Evolutionary conservation across 2,797 vertebrate genomes (phyloP), one percentile per base, ranked within the genome.

Genomic region (Cynodonichthys magdalenae): DNA sequence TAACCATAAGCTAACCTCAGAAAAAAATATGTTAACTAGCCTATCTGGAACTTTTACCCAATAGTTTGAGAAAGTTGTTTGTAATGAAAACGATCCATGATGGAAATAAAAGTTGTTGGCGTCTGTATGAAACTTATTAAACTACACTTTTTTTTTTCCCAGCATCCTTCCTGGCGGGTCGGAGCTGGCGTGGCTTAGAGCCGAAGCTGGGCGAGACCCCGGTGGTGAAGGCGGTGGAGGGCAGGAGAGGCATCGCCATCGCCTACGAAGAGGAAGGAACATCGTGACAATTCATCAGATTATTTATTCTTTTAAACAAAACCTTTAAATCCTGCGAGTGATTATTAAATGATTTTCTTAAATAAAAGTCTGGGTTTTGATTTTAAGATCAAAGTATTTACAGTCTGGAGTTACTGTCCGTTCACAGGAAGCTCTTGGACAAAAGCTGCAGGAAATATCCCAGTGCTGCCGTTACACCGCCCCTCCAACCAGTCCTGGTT

Each of bases 401-500:
- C 27, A 27, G 24, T 24, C 2, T 24, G 27, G 0, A 10, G 51
- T 86, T 39, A 80, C 48, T 76, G 15, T 51, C 15, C 29, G 27
- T 69, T 69, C 6, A 41, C 58, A 10, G 84, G 74, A 63, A n/a
- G 56, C 55, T 90, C 70, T 76, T 94, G 78, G 75, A 96, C 89
- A 17, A 97, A 99, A 0, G 94, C 90, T 1, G 91, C 93, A 20
- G 98, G 98, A 77, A 99, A 99, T 70, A 99, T 99, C 17, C 98
- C 98, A 7, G 83, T 89, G 14, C 92, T 95, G 41, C 95, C 96
- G 0, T 95, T 92, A 75, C 93, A 96, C 42, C 94, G 80, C 2
- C 98, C 97, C 88, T 99, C 98, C 3, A 96, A 70, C 98, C 98
- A 99, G 1, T 98, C 95, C 75, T 95, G 91, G 59, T 97, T 98